Percentiles rank a stretch among this genome's conserved stretches.
Evolutionary conservation across 2,888 invertebrate species (phyloP).

Genomic region (Coelopa pilipes): DNA sequence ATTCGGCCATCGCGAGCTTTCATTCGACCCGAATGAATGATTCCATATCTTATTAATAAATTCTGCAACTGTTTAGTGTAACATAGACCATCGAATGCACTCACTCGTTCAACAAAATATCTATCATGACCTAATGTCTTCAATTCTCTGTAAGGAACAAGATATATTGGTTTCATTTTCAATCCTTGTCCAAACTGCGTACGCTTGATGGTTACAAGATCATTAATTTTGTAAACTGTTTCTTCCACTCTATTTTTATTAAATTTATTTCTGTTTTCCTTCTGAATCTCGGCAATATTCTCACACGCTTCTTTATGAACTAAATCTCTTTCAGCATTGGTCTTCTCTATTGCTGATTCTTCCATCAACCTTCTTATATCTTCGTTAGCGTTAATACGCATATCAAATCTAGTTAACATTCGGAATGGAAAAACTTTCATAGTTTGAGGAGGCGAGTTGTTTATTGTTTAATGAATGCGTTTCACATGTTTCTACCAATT

Average conservation of each 20-base stretch:
- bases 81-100: too few relatives aligned
- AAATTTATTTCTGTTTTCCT: constrained; percentile 27
- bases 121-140: background rate
- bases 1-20: constrained; percentile 7
- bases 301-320: background rate
- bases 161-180: constrained; percentile 29
- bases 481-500: constrained; percentile 53
- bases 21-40: constrained; percentile 9
- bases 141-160: constrained; percentile 25
- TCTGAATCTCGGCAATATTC: constrained; percentile 16
- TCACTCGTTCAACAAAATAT: background rate
- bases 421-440: constrained; percentile 31
- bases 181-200: too few relatives aligned
- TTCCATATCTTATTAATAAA: background rate
- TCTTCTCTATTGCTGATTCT: background rate
- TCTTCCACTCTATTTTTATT: constrained; percentile 27
- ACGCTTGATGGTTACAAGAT: constrained; percentile 33
- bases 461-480: constrained; percentile 22
- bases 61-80: background rate
- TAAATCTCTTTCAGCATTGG: background rate
- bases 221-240: constrained; percentile 9
- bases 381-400: background rate
- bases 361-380: background rate
- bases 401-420: constrained; percentile 29
- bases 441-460: constrained; percentile 30